Evolutionary conservation across 2,113 vertebrate species (phyloP).

Genomic region (Lathamus discolor): DNA sequence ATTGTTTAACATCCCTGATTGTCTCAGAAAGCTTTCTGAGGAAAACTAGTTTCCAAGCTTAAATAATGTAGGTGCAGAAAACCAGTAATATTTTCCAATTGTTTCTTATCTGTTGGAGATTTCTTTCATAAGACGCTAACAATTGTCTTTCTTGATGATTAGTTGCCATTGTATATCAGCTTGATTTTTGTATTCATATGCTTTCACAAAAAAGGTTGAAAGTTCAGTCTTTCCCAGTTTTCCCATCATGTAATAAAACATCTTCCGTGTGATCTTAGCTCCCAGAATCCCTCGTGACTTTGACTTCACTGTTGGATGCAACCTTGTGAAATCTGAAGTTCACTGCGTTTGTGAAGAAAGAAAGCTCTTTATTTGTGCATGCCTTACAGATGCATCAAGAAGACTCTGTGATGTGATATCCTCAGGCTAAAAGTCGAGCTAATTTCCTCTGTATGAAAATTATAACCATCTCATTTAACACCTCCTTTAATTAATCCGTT

Average conservation of each 20-base stretch:
- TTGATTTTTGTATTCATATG: conserved; percentile 40
- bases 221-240: conserved; percentile 47
- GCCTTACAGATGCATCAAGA: neutral
- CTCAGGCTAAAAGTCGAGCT: neutral
- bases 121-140: conserved; percentile 31
- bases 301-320: conserved; percentile 10
- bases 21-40: neutral
- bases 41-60: neutral
- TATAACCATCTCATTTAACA: conserved; percentile 1
- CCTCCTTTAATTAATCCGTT: conserved; percentile 12
- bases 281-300: neutral
- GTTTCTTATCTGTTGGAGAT: conserved; percentile 42
- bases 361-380: neutral
- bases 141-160: conserved; percentile 40
- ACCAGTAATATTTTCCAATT: conserved; percentile 20
- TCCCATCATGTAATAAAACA: conserved; percentile 41
- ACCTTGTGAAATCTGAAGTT: conserved; percentile 37
- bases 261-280: conserved; percentile 14
- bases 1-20: neutral
- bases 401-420: neutral
- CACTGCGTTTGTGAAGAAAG: neutral
- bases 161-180: conserved; percentile 26
- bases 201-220: conserved; percentile 51
- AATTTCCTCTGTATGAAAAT: neutral
- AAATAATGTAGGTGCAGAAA: conserved; percentile 20